Evolutionary conservation across 2,113 vertebrate genomes (phyloP), one percentile per base, ranked within the genome.

Genomic region (Myrmophylax atrothorax): DNA sequence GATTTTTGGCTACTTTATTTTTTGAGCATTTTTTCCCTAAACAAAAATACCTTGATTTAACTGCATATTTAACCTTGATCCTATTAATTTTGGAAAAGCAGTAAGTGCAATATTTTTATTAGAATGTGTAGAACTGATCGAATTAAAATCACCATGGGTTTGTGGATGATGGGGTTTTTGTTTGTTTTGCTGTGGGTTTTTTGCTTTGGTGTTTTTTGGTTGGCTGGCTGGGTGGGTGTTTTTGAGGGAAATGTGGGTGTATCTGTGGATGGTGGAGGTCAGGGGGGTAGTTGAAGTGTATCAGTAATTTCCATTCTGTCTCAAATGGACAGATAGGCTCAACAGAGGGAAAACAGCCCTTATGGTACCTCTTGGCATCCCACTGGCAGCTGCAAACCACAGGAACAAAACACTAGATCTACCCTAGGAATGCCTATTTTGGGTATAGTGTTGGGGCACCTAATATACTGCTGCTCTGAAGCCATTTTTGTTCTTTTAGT

Each of bases 41-140:
- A 70, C 14, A 52, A 67, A 75, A 87, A 46, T 87, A 69, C 56
- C 31, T 89, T 84, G 24, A 44, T 93, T 93, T 77, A 76, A 31
- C n/a, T 85, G 42, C 26, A 13, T 95, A 42, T 69, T 67, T 75
- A 62, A 58, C 20, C 37, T 77, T 68, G 14, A 31, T 58, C 60
- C 85, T 94, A 16, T 79, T 96, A 86, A 87, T 50, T 73, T 86
- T 79, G n/a, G 31, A 95, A 92, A 86, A 94, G 33, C 69, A 81
- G 10, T 56, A 56, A 59, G n/a, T 78, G 53, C 56, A 91, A 4
- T 4, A 11, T 62, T 91, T 67, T 78, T 78, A 53, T 63, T 78
- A 40, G 29, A 67, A 72, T 38, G 7, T 82, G 24, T 53, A 86
- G 79, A 89, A 90, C 64, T 79, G 73, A 79, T 79, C 6, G 56